Evolutionary conservation across 2,113 vertebrate species (phyloP).

Genomic region (Meles meles): DNA sequence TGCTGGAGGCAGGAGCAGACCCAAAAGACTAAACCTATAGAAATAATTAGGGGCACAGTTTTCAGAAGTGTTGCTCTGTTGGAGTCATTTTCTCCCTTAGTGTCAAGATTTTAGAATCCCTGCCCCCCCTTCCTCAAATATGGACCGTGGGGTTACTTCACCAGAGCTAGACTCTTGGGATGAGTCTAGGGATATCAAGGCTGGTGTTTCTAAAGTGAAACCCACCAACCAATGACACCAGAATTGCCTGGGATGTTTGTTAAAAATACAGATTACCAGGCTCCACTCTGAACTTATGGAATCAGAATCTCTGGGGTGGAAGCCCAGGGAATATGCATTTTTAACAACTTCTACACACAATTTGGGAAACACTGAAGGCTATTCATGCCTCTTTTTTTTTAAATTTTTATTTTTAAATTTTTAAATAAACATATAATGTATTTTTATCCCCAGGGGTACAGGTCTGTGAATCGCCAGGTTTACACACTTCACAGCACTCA

Average conservation of each 20-base stretch:
- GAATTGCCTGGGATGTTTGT: not conserved
- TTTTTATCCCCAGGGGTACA: too few species aligned
- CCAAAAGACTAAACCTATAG: not conserved
- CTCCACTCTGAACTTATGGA: not conserved
- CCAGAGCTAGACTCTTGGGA: not conserved
- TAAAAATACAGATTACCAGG: not conserved
- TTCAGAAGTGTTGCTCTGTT: not conserved
- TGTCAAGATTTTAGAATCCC: not conserved
- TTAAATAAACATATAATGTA: too few species aligned
- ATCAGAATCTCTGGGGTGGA: not conserved
- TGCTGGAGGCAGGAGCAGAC: not conserved
- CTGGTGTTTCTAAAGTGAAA: not conserved
- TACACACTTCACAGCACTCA: too few species aligned
- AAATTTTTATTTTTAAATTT: too few species aligned
- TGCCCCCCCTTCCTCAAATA: too few species aligned
- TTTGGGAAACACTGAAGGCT: not conserved
- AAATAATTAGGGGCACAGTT: not conserved
- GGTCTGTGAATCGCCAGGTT: too few species aligned
- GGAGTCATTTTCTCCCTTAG: not conserved
- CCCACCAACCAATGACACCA: not conserved
- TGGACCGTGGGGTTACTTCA: not conserved
- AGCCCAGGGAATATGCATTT: not conserved
- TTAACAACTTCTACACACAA: not conserved
- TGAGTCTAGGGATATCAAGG: not conserved
- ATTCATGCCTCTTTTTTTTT: too few species aligned